Base-by-base conservation (phyloP, 2,113 vertebrate genomes). In the Lonchura striata region DNA sequence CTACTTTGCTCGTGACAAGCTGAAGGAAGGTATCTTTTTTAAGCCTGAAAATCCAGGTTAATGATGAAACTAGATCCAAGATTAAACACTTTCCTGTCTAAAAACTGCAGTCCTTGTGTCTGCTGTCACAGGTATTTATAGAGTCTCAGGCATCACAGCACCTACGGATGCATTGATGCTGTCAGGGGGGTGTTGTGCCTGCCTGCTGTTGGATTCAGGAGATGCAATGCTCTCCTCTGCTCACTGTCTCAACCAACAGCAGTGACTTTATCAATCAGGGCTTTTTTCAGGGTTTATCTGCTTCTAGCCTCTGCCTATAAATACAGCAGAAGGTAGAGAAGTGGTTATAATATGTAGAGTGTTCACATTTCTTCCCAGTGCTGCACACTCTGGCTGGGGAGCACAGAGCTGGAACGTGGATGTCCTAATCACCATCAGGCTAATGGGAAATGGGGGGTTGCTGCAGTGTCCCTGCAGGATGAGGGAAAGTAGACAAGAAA, bases 31-130 rank as follows among this genome's bases (percentile, higher is more conserved):
- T 83, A 49, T 39, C 72, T 90, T 80, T 86, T 93, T 92, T 78
- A 86, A 94, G 88, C 60, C 20, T 81, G 41, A 56, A 92, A 94
- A 95, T 96, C 68, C 90, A 95, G 80, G 93, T 92, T 96, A 96
- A 93, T 90, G 80, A 82, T 95, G 80, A 90, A 93, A 76, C 57
- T 65, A 50, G 88, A 92, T 93, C 72, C 68, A 68, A 94, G 94
- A 96, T 96, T 90, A 96, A 97, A 88, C 64, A 64, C 69, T 81
- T 57, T 11, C 10, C 76, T 88, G 82, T 92, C 72, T 92, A 71
- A 57, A 93, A 81, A 46, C 68, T 78, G 80, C 76, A 88, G 18
- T 50, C 15, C 31, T 59, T 22, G 30, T 74, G 79, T 83, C 59
- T 93, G 39, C 60, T 85, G 92, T 15, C 46, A n/a, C 2, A 2